Evolutionary conservation across 2,113 vertebrate genomes (phyloP), one percentile per base, ranked within the genome.

Genomic region (Antechinus stuartii): DNA sequence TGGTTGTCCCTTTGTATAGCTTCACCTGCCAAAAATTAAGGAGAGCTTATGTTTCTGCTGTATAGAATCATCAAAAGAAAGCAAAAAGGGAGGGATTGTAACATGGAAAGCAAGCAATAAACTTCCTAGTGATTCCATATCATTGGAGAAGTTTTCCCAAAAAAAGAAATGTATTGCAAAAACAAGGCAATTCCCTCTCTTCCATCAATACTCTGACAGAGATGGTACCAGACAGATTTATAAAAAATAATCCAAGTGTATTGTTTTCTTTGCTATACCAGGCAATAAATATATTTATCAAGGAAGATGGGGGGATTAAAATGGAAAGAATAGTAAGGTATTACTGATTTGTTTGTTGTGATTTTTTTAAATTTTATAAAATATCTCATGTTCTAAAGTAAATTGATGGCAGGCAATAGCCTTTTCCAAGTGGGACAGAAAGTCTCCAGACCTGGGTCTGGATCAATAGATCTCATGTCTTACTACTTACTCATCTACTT

Each of bases 91-190:
- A 57, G 46, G 23, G 10, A 54, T 90, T 12, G 49, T 14, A 97
- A 95, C 27, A 92, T 97, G 52, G 76, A n/a, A 97, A 95, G 91
- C 97, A 91, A 95, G 76, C 94, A 98, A 96, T 97, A 91, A 97
- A 91, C 61, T 96, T 93, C 90, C 25, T 54, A 95, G 30, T 68
- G 26, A 68, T 95, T 94, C 61, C 35, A n/a, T 76, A n/a, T 22
- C 94, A 96, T 93, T 95, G 50, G 89, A 96, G 54, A 91, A 3
- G 30, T 50, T 23, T n/a, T 95, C 97, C 97, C 93, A 94, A 96
- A 95, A 94, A 14, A 96, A 93, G 94, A 96, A n/a, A n/a, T n/a
- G 16, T n/a, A 91, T n/a, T 91, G 4, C 55, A 93, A 93, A n/a
- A 91, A 90, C 50, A 23, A 0, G 97, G 92, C 0, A 53, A 94